Evolutionary conservation across 2,888 invertebrate species (phyloP).

Genomic region (Willowsia nigromaculata): DNA sequence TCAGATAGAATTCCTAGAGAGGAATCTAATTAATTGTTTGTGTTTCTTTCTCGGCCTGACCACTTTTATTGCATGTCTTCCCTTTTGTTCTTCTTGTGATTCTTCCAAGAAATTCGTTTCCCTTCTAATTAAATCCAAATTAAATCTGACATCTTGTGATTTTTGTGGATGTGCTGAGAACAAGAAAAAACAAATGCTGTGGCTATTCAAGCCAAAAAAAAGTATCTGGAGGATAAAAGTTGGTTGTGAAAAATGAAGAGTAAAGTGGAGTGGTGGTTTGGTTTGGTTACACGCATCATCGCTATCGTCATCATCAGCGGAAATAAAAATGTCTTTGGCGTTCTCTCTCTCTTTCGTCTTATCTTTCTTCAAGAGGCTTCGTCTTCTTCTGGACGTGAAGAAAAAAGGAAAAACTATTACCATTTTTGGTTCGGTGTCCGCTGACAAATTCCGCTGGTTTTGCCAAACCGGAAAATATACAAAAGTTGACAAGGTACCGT

Average conservation of each 20-base stretch:
- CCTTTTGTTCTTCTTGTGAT: background rate
- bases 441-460: background rate
- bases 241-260: background rate
- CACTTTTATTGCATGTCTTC: background rate
- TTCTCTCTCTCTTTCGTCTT: background rate
- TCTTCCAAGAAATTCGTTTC: constrained; percentile 4
- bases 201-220: background rate
- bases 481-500: no score
- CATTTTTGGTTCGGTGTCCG: background rate
- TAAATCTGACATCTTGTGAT: constrained; percentile 63
- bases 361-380: background rate
- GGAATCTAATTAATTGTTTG: background rate
- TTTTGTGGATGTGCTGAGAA: background rate
- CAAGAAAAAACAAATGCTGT: no score
- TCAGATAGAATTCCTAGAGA: background rate
- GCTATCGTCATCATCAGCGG: background rate
- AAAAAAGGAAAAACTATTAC: constrained; percentile 5
- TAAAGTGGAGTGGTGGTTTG: background rate
- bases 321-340: background rate
- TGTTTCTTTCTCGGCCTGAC: background rate
- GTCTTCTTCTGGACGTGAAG: background rate
- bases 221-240: background rate
- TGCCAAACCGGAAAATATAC: background rate
- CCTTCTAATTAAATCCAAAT: constrained; percentile 62
- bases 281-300: constrained; percentile 17